phyloP scores from a whole-genome alignment of 1,140 invertebrate species.

The Heliconius hermathena region DNA sequence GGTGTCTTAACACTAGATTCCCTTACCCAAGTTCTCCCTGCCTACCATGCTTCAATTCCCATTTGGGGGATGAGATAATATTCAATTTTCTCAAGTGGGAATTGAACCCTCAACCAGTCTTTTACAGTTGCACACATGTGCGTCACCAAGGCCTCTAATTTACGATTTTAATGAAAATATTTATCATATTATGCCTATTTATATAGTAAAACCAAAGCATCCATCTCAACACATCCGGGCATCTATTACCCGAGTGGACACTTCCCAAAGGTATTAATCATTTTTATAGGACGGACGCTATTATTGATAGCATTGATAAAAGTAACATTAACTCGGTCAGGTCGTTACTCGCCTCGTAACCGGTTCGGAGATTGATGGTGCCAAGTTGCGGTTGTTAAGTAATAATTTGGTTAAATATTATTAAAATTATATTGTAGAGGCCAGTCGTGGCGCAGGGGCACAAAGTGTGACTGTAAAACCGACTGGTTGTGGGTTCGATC shows the following conservation, averaged over 20 bases:
- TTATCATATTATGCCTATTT: background rate
- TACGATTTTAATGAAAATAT: background rate
- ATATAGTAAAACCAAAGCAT: constrained; percentile 11
- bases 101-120: too few species aligned
- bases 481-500: too few species aligned
- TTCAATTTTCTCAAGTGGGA: too few species aligned
- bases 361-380: constrained; percentile 47
- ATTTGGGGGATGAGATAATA: too few species aligned
- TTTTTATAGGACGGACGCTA: constrained; percentile 66
- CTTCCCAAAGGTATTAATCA: constrained; percentile 61
- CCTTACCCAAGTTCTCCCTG: too few species aligned
- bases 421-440: background rate
- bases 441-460: too few species aligned
- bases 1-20: too few species aligned
- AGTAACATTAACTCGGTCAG: constrained; percentile 59
- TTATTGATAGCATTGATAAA: constrained; percentile 63
- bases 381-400: constrained; percentile 18
- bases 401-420: constrained; percentile 18
- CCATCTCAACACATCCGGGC: constrained; percentile 45
- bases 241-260: constrained; percentile 62
- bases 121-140: too few species aligned
- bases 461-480: too few species aligned
- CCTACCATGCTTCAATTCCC: too few species aligned
- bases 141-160: background rate
- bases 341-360: constrained; percentile 49